Evolutionary conservation across 2,113 vertebrate genomes (phyloP), one percentile per base, ranked within the genome.

Genomic region (Lampris incognitus): DNA sequence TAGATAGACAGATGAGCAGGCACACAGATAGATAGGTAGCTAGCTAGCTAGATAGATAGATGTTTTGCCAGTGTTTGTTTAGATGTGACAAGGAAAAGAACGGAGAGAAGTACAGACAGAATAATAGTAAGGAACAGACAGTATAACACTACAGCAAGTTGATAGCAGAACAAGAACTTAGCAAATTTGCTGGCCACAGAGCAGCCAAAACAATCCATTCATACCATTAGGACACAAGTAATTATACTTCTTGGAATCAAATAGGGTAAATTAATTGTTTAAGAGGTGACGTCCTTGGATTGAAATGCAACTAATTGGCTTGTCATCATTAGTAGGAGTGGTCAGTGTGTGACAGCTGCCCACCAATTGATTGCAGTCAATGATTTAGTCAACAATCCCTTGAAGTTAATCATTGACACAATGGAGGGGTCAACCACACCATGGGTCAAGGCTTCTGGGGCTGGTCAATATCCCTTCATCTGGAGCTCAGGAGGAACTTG

Each of bases 391-490:
- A 39, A 59, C 74, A n/a, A 62, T 87, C 87, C 79, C 80, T n/a
- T 9, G 84, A 73, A 79, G 77, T 81, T 87, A 89, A 85, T 85
- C 76, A 89, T 64, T 56, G 49, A 74, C 66, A 74, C 68, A 77
- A 72, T 79, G 82, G 72, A 72, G 59, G 76, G 85, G 79, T 83
- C 77, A 76, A 36, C 46, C 56, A 58, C 66, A 69, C 82, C 46
- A 46, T 37, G 58, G 79, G 74, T 80, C 64, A 50, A 54, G 65
- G 82, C n/a, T 5, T 4, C 24, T 3, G 3, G n/a, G 48, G 5
- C 7, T 2, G 38, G 42, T 85, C 81, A 10, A 88, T 88, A 76
- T 54, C 24, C 36, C 72, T 79, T 84, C 72, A 84, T 82, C 76
- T 74, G 63, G 41, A 70, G 52, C 66, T 65, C 10, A 9, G 49